Conservation (phyloP, 2,888 invertebrate genomes). For the Drosophila greeni region DNA sequence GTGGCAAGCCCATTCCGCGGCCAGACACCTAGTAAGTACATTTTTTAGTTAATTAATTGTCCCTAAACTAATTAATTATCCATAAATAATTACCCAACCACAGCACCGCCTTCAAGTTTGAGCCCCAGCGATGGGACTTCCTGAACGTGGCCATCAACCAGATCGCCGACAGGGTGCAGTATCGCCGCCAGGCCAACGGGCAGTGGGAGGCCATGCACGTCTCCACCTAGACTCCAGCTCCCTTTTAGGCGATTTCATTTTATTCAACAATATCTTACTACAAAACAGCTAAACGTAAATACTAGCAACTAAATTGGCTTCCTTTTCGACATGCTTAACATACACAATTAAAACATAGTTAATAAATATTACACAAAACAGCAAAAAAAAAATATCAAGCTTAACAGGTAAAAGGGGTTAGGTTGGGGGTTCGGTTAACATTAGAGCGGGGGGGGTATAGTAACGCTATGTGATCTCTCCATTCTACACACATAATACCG, state of each 20-base stretch:
- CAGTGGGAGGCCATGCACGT: slow-evolving; percentile 73
- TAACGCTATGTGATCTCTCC: slow-evolving; percentile 45
- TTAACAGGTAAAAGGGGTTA: slow-evolving; percentile 37
- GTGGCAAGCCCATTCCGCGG: slow-evolving; percentile 54
- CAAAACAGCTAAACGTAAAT: slow-evolving; percentile 54
- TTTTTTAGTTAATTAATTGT: not conserved
- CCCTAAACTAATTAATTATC: too few relatives aligned
- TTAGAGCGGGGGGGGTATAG: slow-evolving; percentile 49
- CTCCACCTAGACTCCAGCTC: slow-evolving; percentile 52
- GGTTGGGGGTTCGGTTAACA: slow-evolving; percentile 38
- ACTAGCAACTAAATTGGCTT: slow-evolving; percentile 48
- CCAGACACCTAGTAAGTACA: slow-evolving; percentile 69
- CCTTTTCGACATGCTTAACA: slow-evolving; percentile 25
- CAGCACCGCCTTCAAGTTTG: slow-evolving; percentile 76
- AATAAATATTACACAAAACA: slow-evolving; percentile 73
- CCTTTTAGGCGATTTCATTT: slow-evolving; percentile 30
- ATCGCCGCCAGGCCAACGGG: slow-evolving; percentile 45
- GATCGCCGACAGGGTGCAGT: slow-evolving; percentile 76
- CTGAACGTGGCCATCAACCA: slow-evolving; percentile 62
- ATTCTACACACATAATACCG: slow-evolving; percentile 36
- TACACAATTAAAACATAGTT: slow-evolving; percentile 67
- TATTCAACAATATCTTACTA: slow-evolving; percentile 64
- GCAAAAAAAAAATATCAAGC: slow-evolving; percentile 52
- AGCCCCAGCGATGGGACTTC: slow-evolving; percentile 74
- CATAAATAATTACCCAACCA: too few relatives aligned